Evolutionary conservation across 2,888 invertebrate genomes (phyloP), one percentile per base, ranked within the genome.

Genomic region (Metopia argyrocephala): DNA sequence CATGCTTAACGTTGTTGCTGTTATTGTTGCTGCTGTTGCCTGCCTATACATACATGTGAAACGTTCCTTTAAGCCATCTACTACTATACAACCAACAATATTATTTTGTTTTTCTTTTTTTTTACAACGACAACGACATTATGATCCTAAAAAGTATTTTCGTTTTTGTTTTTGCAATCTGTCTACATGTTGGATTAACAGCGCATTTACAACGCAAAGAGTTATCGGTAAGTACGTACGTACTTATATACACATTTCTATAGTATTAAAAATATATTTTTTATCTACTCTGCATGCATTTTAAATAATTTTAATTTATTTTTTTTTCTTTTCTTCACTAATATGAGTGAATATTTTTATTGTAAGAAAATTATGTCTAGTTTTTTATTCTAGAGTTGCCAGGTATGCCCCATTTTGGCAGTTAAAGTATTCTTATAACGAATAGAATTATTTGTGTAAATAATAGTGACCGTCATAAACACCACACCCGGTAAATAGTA

Each of bases 161-260:
- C 38, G 82, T 78, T 69, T 70, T 85, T 54, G 82, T 83, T 69
- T 70, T 84, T 46, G 78, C 82, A 46, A 69, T 85, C 74, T 78
- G 85, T 78, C 78, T 85, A 50, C 76, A 82, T 57, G 54, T 82
- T 61, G 84, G 80, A 80, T 82, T 83, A 70, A 68, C 78, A 46
- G 85, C 83, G 38, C 78, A 81, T 76, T 82, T 81, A 62, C 84
- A 84, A 65, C 86, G 83, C 56, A 84, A 84, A 78, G 85, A 87
- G 82, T 82, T 83, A 79, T 84, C 84, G 86, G 87, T 87, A 85
- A 87, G 87, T 85, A 74, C 65, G 59, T 57, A 64, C 25, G 6
- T 66, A 78, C 50, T 38, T 38, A 62, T 62, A 15, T 45, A 64
- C 21, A 57, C 25, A 59, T 7, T 21, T 15, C 27, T 46, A 45